Evolutionary conservation across 2,888 invertebrate species (phyloP), one percentile per base, ranked within the genome.

Genomic region (Neoascia interrupta): DNA sequence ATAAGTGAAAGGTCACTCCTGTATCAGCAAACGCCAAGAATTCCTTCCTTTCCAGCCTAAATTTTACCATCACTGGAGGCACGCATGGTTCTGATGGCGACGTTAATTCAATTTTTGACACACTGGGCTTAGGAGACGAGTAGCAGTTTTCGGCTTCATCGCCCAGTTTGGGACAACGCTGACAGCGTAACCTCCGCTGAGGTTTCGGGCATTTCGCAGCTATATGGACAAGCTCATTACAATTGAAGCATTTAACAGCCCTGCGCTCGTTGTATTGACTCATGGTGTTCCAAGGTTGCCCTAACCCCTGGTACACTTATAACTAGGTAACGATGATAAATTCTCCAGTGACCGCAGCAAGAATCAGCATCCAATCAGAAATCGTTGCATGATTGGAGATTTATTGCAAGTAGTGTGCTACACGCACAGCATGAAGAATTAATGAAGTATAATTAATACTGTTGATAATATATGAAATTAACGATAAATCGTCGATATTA

Each of bases 381-480:
- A 0, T 70, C 64, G n/a, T 36, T 39, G 21, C 56, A 66, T 10
- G 68, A 28, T 15, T 1, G 4, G 3, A 76, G 28, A 43, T 73
- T 73, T 23, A 41, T 19, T 3, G 75, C 63, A 1, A 73, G 13
- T 11, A 76, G 26, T 5, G 70, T 68, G 2, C 58, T 36, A 5
- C 70, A 47, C n/a, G n/a, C n/a, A n/a, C n/a, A n/a, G n/a, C n/a
- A n/a, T n/a, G n/a, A n/a, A n/a, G n/a, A n/a, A n/a, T n/a, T 1
- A 61, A 10, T 6, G 64, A n/a, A 1, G 6, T 3, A 43, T 81
- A 81, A 23, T 81, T 80, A 0, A 81, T n/a, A 0, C 64, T 75
- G 6, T 51, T 45, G 0, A 80, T 61, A 5, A 81, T 56, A 16
- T 81, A 82, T 2, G 56, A 61, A 19, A 56, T 81, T 0, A 79